These are phyloP conservation scores for Cantharis flavilabris DNA, from an alignment of 2,888 invertebrate species.

Conservation along the genomic window DNA sequence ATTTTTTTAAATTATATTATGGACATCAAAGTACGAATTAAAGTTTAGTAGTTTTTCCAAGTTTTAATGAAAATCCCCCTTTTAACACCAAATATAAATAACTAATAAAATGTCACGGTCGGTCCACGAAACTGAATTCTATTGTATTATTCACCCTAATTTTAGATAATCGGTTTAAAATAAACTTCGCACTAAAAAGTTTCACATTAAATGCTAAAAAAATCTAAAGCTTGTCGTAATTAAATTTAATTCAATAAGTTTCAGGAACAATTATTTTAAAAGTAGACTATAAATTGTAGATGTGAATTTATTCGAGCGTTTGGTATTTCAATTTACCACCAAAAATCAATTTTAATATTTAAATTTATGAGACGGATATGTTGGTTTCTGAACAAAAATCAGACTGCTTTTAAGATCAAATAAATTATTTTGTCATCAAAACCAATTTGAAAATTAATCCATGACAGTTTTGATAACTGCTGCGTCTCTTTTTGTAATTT, in stretches of 20 bases:
- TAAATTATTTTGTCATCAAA: neutral
- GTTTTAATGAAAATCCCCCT: neutral
- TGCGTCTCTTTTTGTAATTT: neutral
- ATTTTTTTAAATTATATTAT: too few species aligned
- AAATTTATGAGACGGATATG: neutral
- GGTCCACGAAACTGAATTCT: neutral
- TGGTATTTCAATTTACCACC: neutral
- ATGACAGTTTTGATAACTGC: neutral
- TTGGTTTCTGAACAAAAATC: neutral
- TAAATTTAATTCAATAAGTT: neutral
- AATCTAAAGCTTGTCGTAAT: neutral
- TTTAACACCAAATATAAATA: neutral
- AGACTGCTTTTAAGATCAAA: neutral
- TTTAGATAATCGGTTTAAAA: neutral
- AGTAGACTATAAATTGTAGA: neutral
- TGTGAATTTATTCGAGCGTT: neutral
- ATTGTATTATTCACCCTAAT: neutral
- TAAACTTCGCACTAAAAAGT: neutral
- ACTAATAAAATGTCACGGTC: neutral
- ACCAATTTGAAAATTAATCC: neutral
- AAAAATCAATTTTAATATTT: neutral
- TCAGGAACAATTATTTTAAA: neutral
- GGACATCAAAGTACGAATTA: too few species aligned
- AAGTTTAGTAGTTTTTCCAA: neutral
- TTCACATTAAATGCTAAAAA: neutral